These are phyloP conservation scores for Zophobas morio DNA, from an alignment of 1,140 invertebrate species.

Conservation along the genomic window DNA sequence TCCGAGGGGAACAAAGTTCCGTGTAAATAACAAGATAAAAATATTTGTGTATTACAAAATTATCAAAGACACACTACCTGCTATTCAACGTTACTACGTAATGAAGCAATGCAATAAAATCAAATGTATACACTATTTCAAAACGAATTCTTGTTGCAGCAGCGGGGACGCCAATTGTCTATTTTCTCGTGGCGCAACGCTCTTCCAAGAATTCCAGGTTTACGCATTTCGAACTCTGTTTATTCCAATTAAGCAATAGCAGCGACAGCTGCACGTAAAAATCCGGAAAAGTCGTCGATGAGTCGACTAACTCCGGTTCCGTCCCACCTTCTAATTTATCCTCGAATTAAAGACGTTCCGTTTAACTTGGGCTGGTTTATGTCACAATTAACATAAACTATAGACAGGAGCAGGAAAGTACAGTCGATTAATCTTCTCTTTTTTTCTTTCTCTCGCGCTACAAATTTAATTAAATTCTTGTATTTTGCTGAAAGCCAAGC, in stretches of 20 bases:
- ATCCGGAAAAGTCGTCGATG: slow-evolving; percentile 12
- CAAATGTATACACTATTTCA: too few species aligned
- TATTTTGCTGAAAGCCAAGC: slow-evolving; percentile 26
- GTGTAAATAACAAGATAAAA: too few species aligned
- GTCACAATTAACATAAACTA: slow-evolving; percentile 41
- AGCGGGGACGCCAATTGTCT: neutral
- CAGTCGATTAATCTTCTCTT: slow-evolving; percentile 33
- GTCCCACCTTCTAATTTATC: neutral
- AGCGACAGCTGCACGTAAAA: slow-evolving; percentile 15
- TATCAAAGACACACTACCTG: too few species aligned
- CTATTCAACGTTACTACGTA: too few species aligned
- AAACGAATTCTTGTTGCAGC: neutral
- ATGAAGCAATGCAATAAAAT: too few species aligned
- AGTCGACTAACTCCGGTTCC: neutral
- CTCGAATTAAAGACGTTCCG: neutral
- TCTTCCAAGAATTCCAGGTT: slow-evolving; percentile 15
- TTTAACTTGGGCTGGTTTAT: neutral
- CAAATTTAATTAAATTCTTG: slow-evolving; percentile 39
- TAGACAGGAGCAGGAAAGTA: slow-evolving; percentile 15
- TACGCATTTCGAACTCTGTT: slow-evolving; percentile 10
- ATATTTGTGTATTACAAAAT: too few species aligned
- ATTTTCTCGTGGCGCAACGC: neutral
- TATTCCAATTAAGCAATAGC: slow-evolving; percentile 9
- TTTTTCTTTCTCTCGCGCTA: neutral
- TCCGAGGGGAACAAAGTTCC: too few species aligned